Evolutionary conservation across 2,113 vertebrate genomes (phyloP).

Genomic region (Ophthalmolycus amberensis): DNA sequence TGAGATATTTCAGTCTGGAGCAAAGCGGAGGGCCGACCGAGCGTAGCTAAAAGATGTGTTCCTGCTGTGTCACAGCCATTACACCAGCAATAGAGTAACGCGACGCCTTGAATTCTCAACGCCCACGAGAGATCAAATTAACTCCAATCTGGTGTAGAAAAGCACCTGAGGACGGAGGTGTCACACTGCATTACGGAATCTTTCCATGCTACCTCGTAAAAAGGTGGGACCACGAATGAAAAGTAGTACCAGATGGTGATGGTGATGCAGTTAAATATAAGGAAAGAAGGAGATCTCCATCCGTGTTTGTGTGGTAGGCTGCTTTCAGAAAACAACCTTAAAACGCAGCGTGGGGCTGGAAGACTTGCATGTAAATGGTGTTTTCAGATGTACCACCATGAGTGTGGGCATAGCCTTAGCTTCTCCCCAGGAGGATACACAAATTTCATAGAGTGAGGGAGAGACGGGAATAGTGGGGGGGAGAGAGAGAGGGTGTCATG

Average conservation of each 20-base stretch:
- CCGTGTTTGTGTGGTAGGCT: not conserved
- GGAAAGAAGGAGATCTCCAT: not conserved
- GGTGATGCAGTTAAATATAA: not conserved
- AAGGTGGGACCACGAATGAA: not conserved
- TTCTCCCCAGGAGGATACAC: constrained; percentile 11
- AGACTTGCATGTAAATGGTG: constrained; percentile 19
- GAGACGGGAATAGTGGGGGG: not conserved
- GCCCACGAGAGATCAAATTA: constrained; percentile 23
- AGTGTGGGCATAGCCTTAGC: constrained; percentile 24
- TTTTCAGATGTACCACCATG: constrained; percentile 31
- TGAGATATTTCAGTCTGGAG: constrained; percentile 3
- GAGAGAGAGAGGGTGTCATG: constrained; percentile 35
- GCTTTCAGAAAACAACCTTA: not conserved
- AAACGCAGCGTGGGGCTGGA: not conserved
- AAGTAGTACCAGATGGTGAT: constrained; percentile 7
- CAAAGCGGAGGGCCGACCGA: not conserved
- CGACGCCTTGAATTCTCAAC: constrained; percentile 34
- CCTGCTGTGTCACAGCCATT: constrained; percentile 29
- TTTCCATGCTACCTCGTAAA: not conserved
- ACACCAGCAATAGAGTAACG: constrained; percentile 13
- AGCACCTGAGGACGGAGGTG: constrained; percentile 22
- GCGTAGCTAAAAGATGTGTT: constrained; percentile 8
- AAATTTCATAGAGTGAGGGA: constrained; percentile 39
- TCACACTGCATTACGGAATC: constrained; percentile 25
- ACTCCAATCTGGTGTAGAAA: constrained; percentile 17